phyloP scores from a whole-genome alignment of 1,140 invertebrate species.

The Drosophila sturtevanti region DNA sequence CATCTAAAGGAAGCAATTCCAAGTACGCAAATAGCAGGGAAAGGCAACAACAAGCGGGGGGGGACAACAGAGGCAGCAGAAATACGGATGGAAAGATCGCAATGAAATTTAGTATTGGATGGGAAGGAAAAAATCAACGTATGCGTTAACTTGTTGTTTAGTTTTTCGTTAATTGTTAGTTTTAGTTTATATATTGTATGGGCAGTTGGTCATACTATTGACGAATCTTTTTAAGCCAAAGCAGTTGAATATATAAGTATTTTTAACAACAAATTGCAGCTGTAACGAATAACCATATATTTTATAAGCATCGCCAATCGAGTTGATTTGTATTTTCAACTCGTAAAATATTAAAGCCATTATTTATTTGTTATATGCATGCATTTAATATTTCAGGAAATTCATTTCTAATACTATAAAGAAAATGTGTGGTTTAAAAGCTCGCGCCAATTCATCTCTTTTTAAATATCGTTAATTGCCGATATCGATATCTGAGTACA shows the following conservation, averaged over 20 bases:
- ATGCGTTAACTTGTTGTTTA: slow-evolving; percentile 54
- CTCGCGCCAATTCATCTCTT: too few species aligned
- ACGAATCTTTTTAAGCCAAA: slow-evolving; percentile 51
- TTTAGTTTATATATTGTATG: not conserved
- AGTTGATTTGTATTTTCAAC: too few species aligned
- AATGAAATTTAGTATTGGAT: slow-evolving; percentile 63
- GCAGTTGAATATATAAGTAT: slow-evolving; percentile 44
- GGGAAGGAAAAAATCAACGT: not conserved
- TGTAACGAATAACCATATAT: too few species aligned
- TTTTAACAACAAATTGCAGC: slow-evolving; percentile 5
- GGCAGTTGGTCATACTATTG: slow-evolving; percentile 2
- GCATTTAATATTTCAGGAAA: too few species aligned
- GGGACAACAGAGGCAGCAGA: slow-evolving; percentile 65
- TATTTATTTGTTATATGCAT: too few species aligned
- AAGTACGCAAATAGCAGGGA: slow-evolving; percentile 32
- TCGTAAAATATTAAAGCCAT: too few species aligned
- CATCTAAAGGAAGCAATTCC: slow-evolving; percentile 22
- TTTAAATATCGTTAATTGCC: too few species aligned
- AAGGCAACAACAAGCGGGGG: slow-evolving; percentile 35
- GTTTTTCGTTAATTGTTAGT: slow-evolving; percentile 40
- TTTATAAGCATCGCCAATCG: too few species aligned
- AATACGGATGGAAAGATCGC: slow-evolving; percentile 78
- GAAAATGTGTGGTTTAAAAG: too few species aligned
- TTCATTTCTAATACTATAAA: too few species aligned
- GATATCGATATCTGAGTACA: not conserved